Conservation (phyloP, 1,140 invertebrate species). For the Drosophila quadrilineata region DNA sequence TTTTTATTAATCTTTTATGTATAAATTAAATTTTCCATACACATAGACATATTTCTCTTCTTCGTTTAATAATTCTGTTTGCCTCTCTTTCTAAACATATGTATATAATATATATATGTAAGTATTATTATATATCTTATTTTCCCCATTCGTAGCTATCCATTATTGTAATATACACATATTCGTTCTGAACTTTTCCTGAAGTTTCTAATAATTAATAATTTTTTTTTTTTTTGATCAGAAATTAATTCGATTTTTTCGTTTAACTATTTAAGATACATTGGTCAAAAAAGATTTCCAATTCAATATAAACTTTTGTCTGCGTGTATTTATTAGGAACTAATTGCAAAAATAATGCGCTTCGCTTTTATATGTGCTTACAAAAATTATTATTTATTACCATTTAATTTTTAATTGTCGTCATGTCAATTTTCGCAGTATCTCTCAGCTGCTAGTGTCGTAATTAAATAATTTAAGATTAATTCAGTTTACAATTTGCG, state of each 20-base stretch:
- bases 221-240: no score
- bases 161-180: slow-evolving; percentile 68
- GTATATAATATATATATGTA: slow-evolving; percentile 33
- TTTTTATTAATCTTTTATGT: slow-evolving; percentile 55
- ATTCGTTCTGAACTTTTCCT: slow-evolving; percentile 45
- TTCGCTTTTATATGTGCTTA: slow-evolving; percentile 21
- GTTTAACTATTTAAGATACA: slow-evolving; percentile 31
- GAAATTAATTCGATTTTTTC: no score
- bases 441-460: no score
- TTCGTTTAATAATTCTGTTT: slow-evolving; percentile 51
- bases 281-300: slow-evolving; percentile 4
- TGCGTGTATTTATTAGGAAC: slow-evolving; percentile 57
- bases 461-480: no score
- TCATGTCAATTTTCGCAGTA: slow-evolving; percentile 18
- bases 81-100: slow-evolving; percentile 34
- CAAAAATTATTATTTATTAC: slow-evolving; percentile 33
- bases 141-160: slow-evolving; percentile 47
- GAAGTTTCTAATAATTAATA: slow-evolving; percentile 57
- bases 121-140: no score
- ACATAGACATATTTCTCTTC: slow-evolving; percentile 15
- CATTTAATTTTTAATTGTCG: slow-evolving; percentile 7
- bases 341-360: slow-evolving; percentile 69
- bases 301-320: slow-evolving; percentile 45
- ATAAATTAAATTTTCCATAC: slow-evolving; percentile 38
- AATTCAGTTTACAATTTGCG: no score